Base-by-base conservation (phyloP, 2,888 invertebrate genomes). In the Dasypogon diadema region DNA sequence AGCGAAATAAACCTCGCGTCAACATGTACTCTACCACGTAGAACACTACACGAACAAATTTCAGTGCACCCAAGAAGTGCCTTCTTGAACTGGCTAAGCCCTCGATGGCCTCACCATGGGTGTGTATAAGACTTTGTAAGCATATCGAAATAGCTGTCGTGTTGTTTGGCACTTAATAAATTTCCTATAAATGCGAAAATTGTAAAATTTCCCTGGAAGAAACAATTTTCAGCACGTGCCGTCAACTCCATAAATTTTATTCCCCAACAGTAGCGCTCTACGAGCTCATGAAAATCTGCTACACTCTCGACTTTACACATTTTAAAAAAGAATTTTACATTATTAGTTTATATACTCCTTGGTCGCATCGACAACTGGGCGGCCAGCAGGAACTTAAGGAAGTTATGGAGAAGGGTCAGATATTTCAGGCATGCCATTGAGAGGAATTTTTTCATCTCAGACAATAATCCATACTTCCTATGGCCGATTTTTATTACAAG, bases 211-310 rank as follows among this genome's bases (percentile, higher is more conserved):
- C 78, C 78, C 75, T 78, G 70, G 77, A 77, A 79, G 78, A 80
- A 81, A 81, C 82, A 80, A 83, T 83, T 83, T 83, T 81, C 80
- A 83, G 81, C 85, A 85, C 84, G 83, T 85, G 84, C 82, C 82
- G 83, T 81, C 82, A 78, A 78, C 78, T 80, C 78, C 78, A 84
- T 84, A 83, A 84, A 84, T 84, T 83, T 81, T 79, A 80, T 82
- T 83, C 82, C 81, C 30, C 12, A 46, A 21, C 16, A 22, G 10
- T 21, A 21, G 37, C 24, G 16, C 18, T 37, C 60, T 21, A 37
- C 3, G 37, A 60, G 37, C 26, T 60, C 37, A 60, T 60, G 37
- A 60, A 60, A 60, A 21, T 18, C 60, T 37, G 42, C 12, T 60
- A 42, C 42, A 42, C 60, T 34, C 18, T 12, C 8, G 37, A 37